Conservation (phyloP, 2,113 vertebrate species). For the Vulpes ferrilata region DNA sequence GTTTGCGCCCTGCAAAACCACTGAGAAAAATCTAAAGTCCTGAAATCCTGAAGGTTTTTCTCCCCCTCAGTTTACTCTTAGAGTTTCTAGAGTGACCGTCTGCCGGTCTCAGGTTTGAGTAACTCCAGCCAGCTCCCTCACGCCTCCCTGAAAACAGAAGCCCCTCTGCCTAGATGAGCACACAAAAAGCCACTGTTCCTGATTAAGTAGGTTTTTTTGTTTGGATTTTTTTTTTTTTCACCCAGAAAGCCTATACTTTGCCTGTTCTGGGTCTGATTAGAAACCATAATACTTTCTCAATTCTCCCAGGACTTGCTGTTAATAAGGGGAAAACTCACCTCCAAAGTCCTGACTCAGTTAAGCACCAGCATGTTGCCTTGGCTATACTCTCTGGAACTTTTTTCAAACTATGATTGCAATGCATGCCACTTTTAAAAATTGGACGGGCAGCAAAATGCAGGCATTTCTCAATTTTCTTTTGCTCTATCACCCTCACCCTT, state of each 20-base stretch:
- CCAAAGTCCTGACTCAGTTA: neutral
- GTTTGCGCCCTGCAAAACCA: neutral
- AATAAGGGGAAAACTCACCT: neutral
- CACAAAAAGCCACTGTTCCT: constrained; percentile 80
- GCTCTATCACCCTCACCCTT: neutral
- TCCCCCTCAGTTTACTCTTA: neutral
- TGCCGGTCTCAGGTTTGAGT: neutral
- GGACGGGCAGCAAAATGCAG: neutral
- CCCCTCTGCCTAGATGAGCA: neutral
- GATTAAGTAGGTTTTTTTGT: constrained; percentile 47
- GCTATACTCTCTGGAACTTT: neutral
- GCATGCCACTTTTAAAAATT: neutral
- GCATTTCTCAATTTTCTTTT: neutral
- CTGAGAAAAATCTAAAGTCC: neutral
- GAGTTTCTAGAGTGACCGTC: neutral
- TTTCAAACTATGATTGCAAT: neutral
- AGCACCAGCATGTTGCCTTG: neutral
- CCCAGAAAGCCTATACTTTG: constrained; percentile 67
- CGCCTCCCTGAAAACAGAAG: neutral
- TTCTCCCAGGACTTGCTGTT: constrained; percentile 9
- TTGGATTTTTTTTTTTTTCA: neutral
- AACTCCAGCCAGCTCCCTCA: neutral
- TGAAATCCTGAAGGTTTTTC: neutral
- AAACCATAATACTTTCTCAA: constrained; percentile 64
- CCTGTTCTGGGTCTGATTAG: constrained; percentile 74